Conservation (phyloP, 2,888 invertebrate genomes). For the Geotrupes spiniger region DNA sequence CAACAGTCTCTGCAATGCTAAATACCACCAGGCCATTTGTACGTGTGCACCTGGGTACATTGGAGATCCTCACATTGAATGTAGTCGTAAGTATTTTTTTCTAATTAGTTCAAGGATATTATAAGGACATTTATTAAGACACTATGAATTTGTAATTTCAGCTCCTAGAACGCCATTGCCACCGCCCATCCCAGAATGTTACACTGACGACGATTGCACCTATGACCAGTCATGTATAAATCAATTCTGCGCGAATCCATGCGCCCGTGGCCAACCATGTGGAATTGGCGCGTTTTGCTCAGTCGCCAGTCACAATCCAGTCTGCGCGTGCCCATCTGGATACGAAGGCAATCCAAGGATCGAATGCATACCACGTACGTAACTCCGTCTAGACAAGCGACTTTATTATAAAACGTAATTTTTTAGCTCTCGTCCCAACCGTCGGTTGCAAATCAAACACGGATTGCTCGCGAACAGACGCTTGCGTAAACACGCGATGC, state of each 20-base stretch:
- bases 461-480: constrained; percentile 78
- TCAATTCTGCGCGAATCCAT: constrained; percentile 76
- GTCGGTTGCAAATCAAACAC: constrained; percentile 75
- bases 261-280: constrained; percentile 65
- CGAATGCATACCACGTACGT: constrained; percentile 79
- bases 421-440: constrained; percentile 59
- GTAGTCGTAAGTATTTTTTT: constrained; percentile 47
- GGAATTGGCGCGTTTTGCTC: constrained; percentile 80
- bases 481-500: constrained; percentile 78
- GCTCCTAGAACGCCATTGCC: constrained; percentile 49
- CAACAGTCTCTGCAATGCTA: constrained; percentile 77
- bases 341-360: constrained; percentile 70
- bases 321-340: constrained; percentile 78
- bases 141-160: too few species aligned
- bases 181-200: constrained; percentile 64
- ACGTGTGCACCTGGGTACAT: constrained; percentile 73
- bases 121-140: too few species aligned
- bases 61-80: constrained; percentile 78
- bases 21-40: constrained; percentile 74
- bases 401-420: constrained; percentile 2
- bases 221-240: constrained; percentile 73
- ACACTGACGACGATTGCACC: constrained; percentile 73
- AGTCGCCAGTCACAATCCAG: constrained; percentile 69
- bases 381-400: constrained; percentile 5
- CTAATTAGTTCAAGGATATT: neutral